Evolutionary conservation across 1,140 invertebrate species (phyloP).

Genomic region (Andrena cerasifolii): DNA sequence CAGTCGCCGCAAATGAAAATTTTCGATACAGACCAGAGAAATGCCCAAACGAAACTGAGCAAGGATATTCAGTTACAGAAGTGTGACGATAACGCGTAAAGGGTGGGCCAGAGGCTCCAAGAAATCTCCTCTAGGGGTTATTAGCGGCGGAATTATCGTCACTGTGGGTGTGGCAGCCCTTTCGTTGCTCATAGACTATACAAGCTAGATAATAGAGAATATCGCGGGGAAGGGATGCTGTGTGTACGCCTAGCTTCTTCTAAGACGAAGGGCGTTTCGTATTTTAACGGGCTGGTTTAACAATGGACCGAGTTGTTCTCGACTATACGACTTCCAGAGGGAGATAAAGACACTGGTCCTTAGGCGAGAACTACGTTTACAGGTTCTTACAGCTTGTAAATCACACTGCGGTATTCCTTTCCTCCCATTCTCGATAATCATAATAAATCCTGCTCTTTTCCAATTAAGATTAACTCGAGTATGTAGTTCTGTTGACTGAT

Average conservation of each 20-base stretch:
- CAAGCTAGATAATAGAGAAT: slow-evolving; percentile 63
- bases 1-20: no score
- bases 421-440: no score
- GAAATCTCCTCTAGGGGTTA: slow-evolving; percentile 59
- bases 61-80: slow-evolving; percentile 6
- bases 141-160: slow-evolving; percentile 73
- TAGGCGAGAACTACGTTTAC: slow-evolving; percentile 25
- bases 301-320: slow-evolving; percentile 62
- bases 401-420: slow-evolving; percentile 10
- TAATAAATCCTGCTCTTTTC: no score
- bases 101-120: not conserved
- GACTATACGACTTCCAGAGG: slow-evolving; percentile 57
- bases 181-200: slow-evolving; percentile 69
- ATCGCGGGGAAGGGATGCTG: slow-evolving; percentile 17
- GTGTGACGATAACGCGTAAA: slow-evolving; percentile 29
- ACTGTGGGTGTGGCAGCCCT: slow-evolving; percentile 60
- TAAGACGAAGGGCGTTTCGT: slow-evolving; percentile 61
- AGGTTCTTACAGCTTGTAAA: slow-evolving; percentile 45
- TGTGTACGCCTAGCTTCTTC: slow-evolving; percentile 39
- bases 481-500: no score
- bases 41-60: not conserved
- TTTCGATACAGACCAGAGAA: no score
- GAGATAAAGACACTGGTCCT: slow-evolving; percentile 62
- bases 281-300: slow-evolving; percentile 78
- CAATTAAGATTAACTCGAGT: no score